A percentile compares a stretch with the other conserved stretches of the same genome.
phyloP scores from a whole-genome alignment of 2,888 invertebrate species.

The Orthosia gracilis region DNA sequence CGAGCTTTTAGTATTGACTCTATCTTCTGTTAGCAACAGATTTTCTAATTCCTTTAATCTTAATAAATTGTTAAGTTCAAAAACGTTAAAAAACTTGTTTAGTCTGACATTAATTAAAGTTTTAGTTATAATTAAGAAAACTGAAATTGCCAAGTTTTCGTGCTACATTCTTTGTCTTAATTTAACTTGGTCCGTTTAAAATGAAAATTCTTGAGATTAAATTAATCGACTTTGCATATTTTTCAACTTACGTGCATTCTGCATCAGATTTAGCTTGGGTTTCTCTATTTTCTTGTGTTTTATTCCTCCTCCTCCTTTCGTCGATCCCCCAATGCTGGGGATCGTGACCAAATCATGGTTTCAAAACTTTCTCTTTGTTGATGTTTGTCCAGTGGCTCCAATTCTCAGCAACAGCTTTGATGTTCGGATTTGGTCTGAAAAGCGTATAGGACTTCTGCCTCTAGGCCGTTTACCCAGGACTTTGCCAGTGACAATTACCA shows the following conservation, averaged over 20 bases:
- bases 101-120: constrained; percentile 23
- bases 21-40: neutral
- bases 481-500: too few relatives aligned
- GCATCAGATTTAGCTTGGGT: neutral
- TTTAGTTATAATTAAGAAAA: constrained; percentile 43
- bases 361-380: too few relatives aligned
- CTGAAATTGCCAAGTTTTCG: constrained; percentile 41
- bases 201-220: constrained; percentile 15
- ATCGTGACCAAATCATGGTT: too few relatives aligned
- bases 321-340: too few relatives aligned
- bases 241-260: neutral
- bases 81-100: constrained; percentile 34
- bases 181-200: constrained; percentile 40
- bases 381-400: too few relatives aligned
- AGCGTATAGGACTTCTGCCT: too few relatives aligned
- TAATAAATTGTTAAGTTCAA: constrained; percentile 15
- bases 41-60: constrained; percentile 11
- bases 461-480: too few relatives aligned
- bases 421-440: too few relatives aligned
- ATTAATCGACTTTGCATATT: constrained; percentile 26
- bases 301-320: too few relatives aligned
- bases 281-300: neutral
- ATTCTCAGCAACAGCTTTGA: too few relatives aligned
- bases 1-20: neutral
- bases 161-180: constrained; percentile 34